Evolutionary conservation across 2,113 vertebrate species (phyloP).

Genomic region (Ahaetulla prasina): DNA sequence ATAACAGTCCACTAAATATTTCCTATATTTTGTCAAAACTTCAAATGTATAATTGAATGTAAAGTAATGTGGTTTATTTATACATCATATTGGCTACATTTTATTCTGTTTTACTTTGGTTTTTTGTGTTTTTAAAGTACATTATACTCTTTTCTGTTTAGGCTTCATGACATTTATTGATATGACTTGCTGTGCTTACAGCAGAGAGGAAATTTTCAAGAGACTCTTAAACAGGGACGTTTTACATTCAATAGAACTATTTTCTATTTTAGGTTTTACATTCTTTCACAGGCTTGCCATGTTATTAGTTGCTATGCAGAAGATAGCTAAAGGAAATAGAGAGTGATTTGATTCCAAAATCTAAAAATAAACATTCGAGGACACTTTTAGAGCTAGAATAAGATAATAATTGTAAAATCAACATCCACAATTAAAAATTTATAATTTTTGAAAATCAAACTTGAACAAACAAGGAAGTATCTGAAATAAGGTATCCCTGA

Average conservation of each 20-base stretch:
- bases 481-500: conserved; percentile 35
- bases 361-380: conserved; percentile 62
- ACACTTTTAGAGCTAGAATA: conserved; percentile 50
- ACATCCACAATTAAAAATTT: conserved; percentile 36
- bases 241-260: conserved; percentile 57
- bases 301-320: conserved; percentile 64
- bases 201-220: conserved; percentile 42
- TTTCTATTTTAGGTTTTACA: conserved; percentile 45
- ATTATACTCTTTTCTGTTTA: conserved; percentile 48
- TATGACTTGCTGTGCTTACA: conserved; percentile 53
- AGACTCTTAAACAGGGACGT: conserved; percentile 60
- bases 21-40: not conserved
- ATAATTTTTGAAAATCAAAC: conserved; percentile 52
- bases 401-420: conserved; percentile 57
- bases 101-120: conserved; percentile 35
- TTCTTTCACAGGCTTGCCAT: conserved; percentile 38
- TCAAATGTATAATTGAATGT: conserved; percentile 22
- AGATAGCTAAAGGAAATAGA: conserved; percentile 59
- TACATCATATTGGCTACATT: conserved; percentile 35
- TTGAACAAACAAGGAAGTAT: conserved; percentile 52
- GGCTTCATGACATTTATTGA: conserved; percentile 43
- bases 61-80: conserved; percentile 19
- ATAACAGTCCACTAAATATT: not conserved
- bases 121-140: conserved; percentile 19
- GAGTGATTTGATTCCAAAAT: conserved; percentile 63